Evolutionary conservation across 2,888 invertebrate genomes (phyloP), one percentile per base, ranked within the genome.

Genomic region (Dasysyrphus tricinctus): DNA sequence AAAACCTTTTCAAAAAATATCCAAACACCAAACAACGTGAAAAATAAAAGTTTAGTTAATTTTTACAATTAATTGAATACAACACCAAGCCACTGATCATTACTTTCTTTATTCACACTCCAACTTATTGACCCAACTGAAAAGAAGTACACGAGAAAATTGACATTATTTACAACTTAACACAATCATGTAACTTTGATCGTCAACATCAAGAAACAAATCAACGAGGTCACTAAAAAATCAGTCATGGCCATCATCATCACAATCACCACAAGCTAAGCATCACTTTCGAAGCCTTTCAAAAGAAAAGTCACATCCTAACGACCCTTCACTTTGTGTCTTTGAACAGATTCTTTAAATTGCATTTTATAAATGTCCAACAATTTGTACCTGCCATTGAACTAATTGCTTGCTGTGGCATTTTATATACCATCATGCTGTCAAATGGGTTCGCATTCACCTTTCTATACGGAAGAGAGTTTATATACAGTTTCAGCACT

Each of bases 401-500:
- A 69, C 49, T 69, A 77, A 81, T 73, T 67, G 39, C 54, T 59
- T 47, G 39, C 54, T 59, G 39, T 67, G 37, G 19, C 49, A 49
- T 67, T 67, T 47, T 16, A 24, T 24, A 24, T 3, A 44, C 14
- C 9, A 8, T n/a, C 8, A 24, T 24, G 24, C 2, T 32, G 61
- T 44, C 3, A 44, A 39, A 44, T 44, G 8, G 8, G 9, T 14
- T 14, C 12, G 11, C 73, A 65, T 70, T 82, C 65, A 32, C 86
- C 85, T 82, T 82, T 86, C 82, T 70, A 86, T 47, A 63, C 82
- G 86, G 86, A 86, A 86, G 78, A 72, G 51, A 24, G 24, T 24
- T 24, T 79, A 63, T 49, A 59, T 34, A 59, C 32, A 11, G 34
- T 76, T 51, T 44, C 56, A 24, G 24, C 24, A 65, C 12, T 29